These are phyloP conservation scores for Manis pentadactyla DNA, from an alignment of 2,797 vertebrate species.

Conservation along the genomic window DNA sequence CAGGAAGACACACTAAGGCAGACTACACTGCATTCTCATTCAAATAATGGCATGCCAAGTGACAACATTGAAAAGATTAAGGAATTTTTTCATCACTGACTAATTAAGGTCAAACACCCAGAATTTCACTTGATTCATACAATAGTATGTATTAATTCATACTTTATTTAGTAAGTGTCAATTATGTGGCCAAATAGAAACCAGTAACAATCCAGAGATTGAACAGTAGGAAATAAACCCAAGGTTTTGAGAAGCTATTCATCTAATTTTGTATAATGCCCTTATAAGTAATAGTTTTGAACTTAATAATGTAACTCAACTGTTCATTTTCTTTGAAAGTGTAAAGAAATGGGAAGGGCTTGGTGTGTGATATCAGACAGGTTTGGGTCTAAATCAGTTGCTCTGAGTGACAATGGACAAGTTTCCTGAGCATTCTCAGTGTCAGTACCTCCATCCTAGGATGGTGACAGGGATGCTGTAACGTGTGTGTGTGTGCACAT, in stretches of 20 bases:
- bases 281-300: conserved; percentile 60
- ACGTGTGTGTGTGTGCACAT: neutral
- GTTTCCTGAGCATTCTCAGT: neutral
- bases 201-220: neutral
- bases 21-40: neutral
- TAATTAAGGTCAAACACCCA: conserved; percentile 38
- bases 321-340: conserved; percentile 48
- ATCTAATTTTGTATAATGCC: conserved; percentile 60
- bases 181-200: conserved; percentile 31
- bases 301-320: conserved; percentile 29
- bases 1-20: neutral
- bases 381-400: neutral
- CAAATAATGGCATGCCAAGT: neutral
- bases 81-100: conserved; percentile 30
- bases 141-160: conserved; percentile 60
- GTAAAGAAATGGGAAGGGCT: neutral
- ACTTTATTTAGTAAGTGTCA: conserved; percentile 60
- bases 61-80: neutral
- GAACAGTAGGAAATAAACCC: conserved; percentile 12
- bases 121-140: conserved; percentile 36
- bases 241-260: conserved; percentile 17
- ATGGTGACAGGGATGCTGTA: neutral
- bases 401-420: neutral
- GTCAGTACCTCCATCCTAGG: neutral
- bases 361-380: neutral